Percentiles rank a stretch among this genome's conserved stretches.
Evolutionary conservation across 2,113 vertebrate species (phyloP).

Genomic region (Etheostoma spectabile): DNA sequence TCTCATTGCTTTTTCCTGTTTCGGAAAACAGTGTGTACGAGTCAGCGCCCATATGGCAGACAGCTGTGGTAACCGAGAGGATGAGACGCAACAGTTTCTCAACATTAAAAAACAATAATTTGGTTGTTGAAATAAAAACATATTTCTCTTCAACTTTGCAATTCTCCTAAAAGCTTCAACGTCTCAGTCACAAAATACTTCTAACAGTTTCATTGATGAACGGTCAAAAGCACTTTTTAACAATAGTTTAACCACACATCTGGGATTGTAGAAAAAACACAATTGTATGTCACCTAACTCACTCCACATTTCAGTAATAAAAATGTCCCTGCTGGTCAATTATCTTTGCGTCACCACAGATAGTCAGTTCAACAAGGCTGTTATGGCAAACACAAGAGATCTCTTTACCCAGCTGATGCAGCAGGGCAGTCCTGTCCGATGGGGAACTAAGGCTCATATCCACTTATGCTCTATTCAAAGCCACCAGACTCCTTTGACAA

Average conservation of each 20-base stretch:
- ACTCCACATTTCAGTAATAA: not conserved
- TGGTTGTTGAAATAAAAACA: conserved; percentile 13
- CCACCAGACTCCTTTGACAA: too few relatives aligned
- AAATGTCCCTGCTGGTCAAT: not conserved
- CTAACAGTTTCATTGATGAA: not conserved
- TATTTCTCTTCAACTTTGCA: conserved; percentile 13
- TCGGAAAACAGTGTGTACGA: not conserved
- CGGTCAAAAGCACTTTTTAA: not conserved
- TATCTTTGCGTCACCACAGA: not conserved
- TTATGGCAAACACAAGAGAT: not conserved
- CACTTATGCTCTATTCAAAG: too few relatives aligned
- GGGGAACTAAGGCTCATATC: too few relatives aligned
- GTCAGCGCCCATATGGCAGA: conserved; percentile 39
- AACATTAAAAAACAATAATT: conserved; percentile 21
- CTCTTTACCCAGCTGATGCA: not conserved
- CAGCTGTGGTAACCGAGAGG: conserved; percentile 44
- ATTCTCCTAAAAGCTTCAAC: not conserved
- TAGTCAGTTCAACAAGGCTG: not conserved
- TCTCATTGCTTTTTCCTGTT: conserved; percentile 33
- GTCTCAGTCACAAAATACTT: not conserved
- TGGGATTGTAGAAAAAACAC: not conserved
- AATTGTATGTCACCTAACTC: not conserved
- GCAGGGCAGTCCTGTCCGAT: not conserved
- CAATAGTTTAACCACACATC: conserved; percentile 7
- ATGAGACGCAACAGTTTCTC: conserved; percentile 22